A percentile compares a stretch with the other conserved stretches of the same genome.
These are phyloP conservation scores for Psittacara wagleri DNA, from an alignment of 2,113 vertebrate species.

Conservation along the genomic window DNA sequence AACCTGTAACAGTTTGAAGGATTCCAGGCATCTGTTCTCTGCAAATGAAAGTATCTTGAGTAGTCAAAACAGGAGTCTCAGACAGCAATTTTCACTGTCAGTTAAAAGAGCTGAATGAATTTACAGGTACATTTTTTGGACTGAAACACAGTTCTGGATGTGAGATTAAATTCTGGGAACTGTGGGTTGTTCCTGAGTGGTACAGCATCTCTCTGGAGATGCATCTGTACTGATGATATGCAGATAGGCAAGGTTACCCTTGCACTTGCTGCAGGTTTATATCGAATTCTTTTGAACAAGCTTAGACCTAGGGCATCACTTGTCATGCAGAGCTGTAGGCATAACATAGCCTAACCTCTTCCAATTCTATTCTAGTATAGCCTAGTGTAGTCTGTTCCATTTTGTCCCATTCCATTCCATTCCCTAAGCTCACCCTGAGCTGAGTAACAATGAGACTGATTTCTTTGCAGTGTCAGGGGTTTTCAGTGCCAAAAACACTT, in stretches of 20 bases:
- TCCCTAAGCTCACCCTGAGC: neutral
- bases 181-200: neutral
- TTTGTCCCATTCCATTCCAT: neutral
- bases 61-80: neutral
- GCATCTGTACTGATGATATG: neutral
- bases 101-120: neutral
- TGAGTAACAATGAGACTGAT: neutral
- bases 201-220: neutral
- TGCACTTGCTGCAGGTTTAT: neutral
- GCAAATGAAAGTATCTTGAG: neutral
- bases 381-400: neutral
- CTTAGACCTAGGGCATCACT: neutral
- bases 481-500: neutral
- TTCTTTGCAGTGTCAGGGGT: neutral
- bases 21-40: neutral
- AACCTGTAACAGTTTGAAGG: rapidly evolving
- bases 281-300: slow-evolving; percentile 4
- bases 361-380: neutral
- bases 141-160: neutral
- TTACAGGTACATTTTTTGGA: neutral
- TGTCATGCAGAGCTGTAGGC: neutral
- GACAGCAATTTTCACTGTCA: neutral
- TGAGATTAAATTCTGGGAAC: slow-evolving; percentile 43
- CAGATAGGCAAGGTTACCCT: neutral
- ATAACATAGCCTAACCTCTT: neutral